These are phyloP conservation scores for Odontomachus brunneus DNA, from an alignment of 1,140 invertebrate species.

Conservation along the genomic window DNA sequence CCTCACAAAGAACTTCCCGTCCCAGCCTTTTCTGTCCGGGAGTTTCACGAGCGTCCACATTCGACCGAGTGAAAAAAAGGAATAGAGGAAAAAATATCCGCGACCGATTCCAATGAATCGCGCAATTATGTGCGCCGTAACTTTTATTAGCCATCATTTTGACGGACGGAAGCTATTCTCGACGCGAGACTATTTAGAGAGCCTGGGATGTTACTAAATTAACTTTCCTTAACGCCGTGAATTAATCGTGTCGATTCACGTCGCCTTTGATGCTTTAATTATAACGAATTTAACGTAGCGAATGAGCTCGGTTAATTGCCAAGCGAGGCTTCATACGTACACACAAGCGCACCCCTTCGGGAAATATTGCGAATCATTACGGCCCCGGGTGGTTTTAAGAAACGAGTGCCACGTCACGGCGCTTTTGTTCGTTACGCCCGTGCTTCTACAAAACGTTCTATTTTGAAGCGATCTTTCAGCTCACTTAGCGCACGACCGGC, in stretches of 20 bases:
- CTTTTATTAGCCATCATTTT: constrained; percentile 45
- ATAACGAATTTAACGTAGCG: neutral
- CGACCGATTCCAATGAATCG: constrained; percentile 20
- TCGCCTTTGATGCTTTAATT: neutral
- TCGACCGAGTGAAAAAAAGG: constrained; percentile 24
- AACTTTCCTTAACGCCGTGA: neutral
- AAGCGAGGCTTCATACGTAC: neutral
- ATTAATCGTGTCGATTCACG: neutral
- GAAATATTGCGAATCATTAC: constrained; percentile 3
- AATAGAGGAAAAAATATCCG: no score
- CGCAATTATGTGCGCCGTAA: constrained; percentile 33
- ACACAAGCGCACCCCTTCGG: neutral
- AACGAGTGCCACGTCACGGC: constrained; percentile 2
- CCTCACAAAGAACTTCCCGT: constrained; percentile 54
- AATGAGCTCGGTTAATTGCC: neutral
- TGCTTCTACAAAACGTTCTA: constrained; percentile 36
- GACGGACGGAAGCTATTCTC: constrained; percentile 4
- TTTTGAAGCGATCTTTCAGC: constrained; percentile 41
- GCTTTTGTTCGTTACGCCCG: constrained; percentile 23
- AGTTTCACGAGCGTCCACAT: constrained; percentile 31
- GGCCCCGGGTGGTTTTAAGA: constrained; percentile 17
- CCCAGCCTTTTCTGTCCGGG: neutral
- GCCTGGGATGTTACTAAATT: constrained; percentile 22
- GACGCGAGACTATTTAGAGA: neutral
- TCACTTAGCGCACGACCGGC: constrained; percentile 26